Evolutionary conservation across 2,888 invertebrate species (phyloP), one percentile per base, ranked within the genome.

Genomic region (Coelopa pilipes): DNA sequence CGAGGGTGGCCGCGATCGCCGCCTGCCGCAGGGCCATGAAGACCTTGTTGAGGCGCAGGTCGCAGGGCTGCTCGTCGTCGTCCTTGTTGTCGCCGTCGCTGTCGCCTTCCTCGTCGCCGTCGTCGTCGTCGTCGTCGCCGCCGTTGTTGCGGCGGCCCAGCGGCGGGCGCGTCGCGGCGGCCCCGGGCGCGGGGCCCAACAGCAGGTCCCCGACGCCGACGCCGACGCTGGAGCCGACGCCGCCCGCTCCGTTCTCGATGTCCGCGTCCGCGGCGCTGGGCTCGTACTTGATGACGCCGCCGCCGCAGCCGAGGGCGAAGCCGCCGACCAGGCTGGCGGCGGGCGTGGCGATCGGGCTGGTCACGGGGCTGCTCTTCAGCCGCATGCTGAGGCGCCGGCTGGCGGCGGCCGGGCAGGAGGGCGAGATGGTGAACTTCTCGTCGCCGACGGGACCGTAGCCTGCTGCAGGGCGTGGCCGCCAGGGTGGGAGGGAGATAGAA

Each of bases 1-100:
- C 70, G 9, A 73, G 63, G n/a, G 65, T 65, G 46, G 73, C 60
- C 13, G 75, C 66, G 47, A 72, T 47, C 10, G 79, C 81, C 53
- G 84, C 80, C 74, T 80, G 80, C 15, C 81, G 81, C 73, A 84
- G 73, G n/a, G 80, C 82, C 75, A 83, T 82, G 70, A 84, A 80
- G 69, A 86, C 77, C 77, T 81, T 77, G 80, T 80, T 73, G 79
- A 86, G 79, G 59, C 87, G 82, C 76, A 88, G 79, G 82, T 88
- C 88, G 78, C 85, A 88, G 13, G 88, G 88, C 75, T 88, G 82
- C 65, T 85, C 85, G 76, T 83, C 81, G 72, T 81, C 82, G 63
- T 79, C 77, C 13, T 80, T 79, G 19, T 80, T 82, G 45, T 81
- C 80, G 13, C 81, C 78, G 59, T 80, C 79, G 45, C 77, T 76